phyloP scores from a whole-genome alignment of 2,113 vertebrate species.

The Sebastes fasciatus region DNA sequence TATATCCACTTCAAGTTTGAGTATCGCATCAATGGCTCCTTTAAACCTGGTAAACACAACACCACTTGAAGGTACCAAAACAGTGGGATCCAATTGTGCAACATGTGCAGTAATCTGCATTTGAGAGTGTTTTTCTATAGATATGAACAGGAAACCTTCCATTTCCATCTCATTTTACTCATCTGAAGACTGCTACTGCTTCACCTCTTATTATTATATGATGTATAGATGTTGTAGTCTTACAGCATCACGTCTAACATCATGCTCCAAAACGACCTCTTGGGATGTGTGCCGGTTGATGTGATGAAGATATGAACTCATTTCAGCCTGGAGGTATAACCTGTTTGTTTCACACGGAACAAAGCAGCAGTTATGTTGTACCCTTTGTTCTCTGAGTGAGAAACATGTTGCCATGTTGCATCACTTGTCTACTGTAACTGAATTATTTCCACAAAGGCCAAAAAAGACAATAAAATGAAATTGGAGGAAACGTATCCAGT shows the following conservation, averaged over 20 bases:
- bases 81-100: neutral
- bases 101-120: neutral
- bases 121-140: neutral
- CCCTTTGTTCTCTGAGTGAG: constrained; percentile 11
- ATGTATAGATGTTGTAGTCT: constrained; percentile 1
- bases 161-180: neutral
- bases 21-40: neutral
- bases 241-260: constrained; percentile 1
- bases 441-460: neutral
- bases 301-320: neutral
- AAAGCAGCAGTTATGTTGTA: constrained; percentile 3
- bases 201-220: neutral
- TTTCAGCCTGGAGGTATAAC: neutral
- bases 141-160: neutral
- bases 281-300: neutral
- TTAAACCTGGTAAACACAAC: neutral
- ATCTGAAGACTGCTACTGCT: neutral
- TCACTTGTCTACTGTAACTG: too few species aligned
- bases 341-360: neutral
- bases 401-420: neutral
- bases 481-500: neutral
- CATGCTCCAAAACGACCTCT: neutral
- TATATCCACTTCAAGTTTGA: neutral
- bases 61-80: neutral
- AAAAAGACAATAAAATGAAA: neutral